Base-by-base conservation (phyloP, 2,113 vertebrate genomes). In the Oxyruncus cristatus region DNA sequence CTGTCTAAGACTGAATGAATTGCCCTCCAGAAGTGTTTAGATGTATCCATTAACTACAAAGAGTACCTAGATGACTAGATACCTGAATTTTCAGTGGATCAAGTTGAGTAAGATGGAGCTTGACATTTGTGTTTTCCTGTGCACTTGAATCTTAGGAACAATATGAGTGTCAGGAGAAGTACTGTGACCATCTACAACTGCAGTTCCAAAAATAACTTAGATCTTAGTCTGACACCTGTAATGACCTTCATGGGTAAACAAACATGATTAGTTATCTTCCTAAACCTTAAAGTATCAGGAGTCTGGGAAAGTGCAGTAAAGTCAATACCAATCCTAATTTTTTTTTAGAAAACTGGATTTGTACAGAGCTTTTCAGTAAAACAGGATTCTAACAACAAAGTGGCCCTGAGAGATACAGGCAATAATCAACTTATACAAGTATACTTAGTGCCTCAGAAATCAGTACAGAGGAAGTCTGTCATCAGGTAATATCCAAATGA, bases 11-110 rank as follows among this genome's bases (percentile, higher is more conserved):
- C 35, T 89, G 61, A 92, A 89, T 47, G 86, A 89, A 92, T 84
- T 93, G 80, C 96, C 96, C 94, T 95, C 93, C 16, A 30, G 96
- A 95, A 86, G 55, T 44, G 68, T 93, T 95, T 96, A 95, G 92
- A 88, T 93, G 65, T 92, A 96, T 18, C 91, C 86, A 95, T 96
- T 92, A 97, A 93, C 80, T 95, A 96, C 91, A 96, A 93, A 95
- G 93, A 71, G 30, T 47, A 84, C 14, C 9, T 35, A 78, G 91
- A 96, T 95, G 56, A 96, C 65, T 84, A 91, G 80, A 95, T 92
- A 95, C 47, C 42, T 75, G 35, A 9, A 66, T 89, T 80, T 91
- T 81, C 56, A 81, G 11, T 41, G 42, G 55, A 32, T 91, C 22
- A 47, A 39, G 59, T 9, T 91, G 68, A 91, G 55, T 86, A 81